Evolutionary conservation across 2,113 vertebrate genomes (phyloP).

Genomic region (Peromyscus maniculatus): DNA sequence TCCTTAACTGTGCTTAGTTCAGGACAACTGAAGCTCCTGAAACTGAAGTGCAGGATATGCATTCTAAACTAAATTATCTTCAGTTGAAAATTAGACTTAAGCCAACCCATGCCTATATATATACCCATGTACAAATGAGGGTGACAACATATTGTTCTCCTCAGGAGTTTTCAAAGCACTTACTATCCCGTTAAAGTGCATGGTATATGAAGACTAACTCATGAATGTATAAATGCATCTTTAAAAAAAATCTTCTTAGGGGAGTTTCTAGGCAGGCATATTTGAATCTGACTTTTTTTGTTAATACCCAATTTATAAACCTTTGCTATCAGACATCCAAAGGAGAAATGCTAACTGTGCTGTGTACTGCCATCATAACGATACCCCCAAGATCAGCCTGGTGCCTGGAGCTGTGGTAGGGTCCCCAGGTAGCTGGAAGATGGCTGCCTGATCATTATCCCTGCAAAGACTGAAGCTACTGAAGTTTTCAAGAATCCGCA

Average conservation of each 20-base stretch:
- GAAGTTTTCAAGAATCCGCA: constrained; percentile 86
- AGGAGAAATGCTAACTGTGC: constrained; percentile 80
- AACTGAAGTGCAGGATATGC: background rate
- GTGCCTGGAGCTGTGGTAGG: constrained; percentile 76
- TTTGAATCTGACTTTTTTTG: constrained; percentile 58
- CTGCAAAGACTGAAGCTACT: constrained; percentile 86
- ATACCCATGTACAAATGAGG: background rate
- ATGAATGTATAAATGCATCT: background rate
- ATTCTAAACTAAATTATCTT: constrained; percentile 46
- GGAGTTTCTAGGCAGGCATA: constrained; percentile 41
- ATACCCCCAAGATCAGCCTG: constrained; percentile 84
- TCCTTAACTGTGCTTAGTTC: background rate
- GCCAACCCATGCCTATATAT: background rate
- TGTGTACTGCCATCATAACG: constrained; percentile 68
- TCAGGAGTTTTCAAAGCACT: constrained; percentile 13
- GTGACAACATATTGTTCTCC: background rate
- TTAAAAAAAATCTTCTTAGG: constrained; percentile 47
- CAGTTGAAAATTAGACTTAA: constrained; percentile 29
- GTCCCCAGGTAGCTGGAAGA: constrained; percentile 86
- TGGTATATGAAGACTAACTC: background rate
- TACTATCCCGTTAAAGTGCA: background rate
- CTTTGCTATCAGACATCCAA: constrained; percentile 68
- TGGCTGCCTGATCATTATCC: constrained; percentile 88
- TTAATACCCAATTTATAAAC: constrained; percentile 43
- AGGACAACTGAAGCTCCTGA: background rate